A percentile compares a stretch with the other conserved stretches of the same genome.
These are phyloP conservation scores for Theretra japonica DNA, from an alignment of 2,888 invertebrate species.

Conservation along the genomic window DNA sequence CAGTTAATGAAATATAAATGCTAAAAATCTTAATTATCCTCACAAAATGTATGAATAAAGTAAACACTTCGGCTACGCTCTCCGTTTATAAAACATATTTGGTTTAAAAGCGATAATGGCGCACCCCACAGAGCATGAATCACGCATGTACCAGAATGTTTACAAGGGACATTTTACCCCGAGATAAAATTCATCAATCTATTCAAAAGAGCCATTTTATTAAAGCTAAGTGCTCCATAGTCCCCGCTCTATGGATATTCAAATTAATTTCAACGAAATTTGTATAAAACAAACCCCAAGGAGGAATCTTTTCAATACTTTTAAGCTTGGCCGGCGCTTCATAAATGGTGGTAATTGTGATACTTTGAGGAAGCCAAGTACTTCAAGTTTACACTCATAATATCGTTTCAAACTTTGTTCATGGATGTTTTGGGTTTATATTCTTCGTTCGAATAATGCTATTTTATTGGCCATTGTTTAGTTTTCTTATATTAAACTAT, in stretches of 20 bases:
- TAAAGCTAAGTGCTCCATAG: conserved; percentile 13
- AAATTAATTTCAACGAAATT: conserved; percentile 18
- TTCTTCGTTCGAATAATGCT: conserved; percentile 13
- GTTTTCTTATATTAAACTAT: background rate
- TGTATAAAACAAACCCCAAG: conserved; percentile 13
- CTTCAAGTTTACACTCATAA: conserved; percentile 23
- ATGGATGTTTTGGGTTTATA: conserved; percentile 15
- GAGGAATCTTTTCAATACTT: conserved; percentile 23
- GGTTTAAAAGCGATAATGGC: background rate
- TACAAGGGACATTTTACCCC: background rate
- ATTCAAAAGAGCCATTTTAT: conserved; percentile 14
- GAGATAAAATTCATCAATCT: conserved; percentile 18
- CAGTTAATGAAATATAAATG: too few species aligned
- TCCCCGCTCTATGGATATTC: conserved; percentile 9
- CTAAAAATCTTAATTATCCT: background rate
- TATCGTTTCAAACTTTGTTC: conserved; percentile 23
- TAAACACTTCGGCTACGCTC: background rate
- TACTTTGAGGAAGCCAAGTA: conserved; percentile 18
- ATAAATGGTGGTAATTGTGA: conserved; percentile 27
- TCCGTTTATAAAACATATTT: background rate
- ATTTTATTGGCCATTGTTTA: background rate
- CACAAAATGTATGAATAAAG: background rate
- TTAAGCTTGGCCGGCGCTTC: conserved; percentile 9
- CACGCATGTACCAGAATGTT: conserved; percentile 9
- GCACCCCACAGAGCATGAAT: background rate